Evolutionary conservation across 2,888 invertebrate species (phyloP).

Genomic region (Diarsia dahlii): DNA sequence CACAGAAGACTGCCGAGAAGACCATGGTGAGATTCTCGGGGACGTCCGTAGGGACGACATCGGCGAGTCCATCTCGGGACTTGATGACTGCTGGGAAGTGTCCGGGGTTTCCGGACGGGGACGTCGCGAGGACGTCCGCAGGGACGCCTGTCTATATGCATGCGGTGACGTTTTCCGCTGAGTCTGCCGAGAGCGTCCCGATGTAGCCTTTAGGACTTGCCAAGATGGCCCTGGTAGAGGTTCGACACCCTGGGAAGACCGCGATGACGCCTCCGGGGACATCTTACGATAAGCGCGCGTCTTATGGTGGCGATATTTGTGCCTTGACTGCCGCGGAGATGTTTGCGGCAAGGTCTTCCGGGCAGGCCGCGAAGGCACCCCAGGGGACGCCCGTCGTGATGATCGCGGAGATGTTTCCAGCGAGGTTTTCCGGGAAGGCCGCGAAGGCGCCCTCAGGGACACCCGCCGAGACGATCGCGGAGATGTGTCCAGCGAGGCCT

Average conservation of each 20-base stretch:
- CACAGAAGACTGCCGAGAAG: slow-evolving; percentile 33
- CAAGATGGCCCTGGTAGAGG: not conserved
- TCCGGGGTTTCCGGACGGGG: not conserved
- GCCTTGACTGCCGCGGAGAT: too few species aligned
- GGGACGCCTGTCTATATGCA: not conserved
- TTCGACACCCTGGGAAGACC: not conserved
- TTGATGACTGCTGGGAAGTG: slow-evolving; percentile 5
- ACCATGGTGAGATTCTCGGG: slow-evolving; percentile 34
- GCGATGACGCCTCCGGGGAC: not conserved
- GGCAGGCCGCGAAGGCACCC: not conserved
- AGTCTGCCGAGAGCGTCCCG: not conserved
- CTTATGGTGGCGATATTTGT: too few species aligned
- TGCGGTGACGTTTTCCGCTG: not conserved
- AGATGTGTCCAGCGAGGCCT: not conserved
- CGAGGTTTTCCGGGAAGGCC: not conserved
- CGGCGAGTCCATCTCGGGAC: slow-evolving; percentile 4
- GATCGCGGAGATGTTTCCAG: not conserved
- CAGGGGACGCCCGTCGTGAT: not conserved
- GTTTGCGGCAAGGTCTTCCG: not conserved
- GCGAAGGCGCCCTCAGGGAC: too few species aligned
- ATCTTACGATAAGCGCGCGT: not conserved
- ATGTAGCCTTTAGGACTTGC: not conserved
- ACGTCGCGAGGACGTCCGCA: not conserved
- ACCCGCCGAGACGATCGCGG: not conserved
- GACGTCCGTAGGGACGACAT: slow-evolving; percentile 22